These are phyloP conservation scores for Eupithecia inturbata DNA, from an alignment of 2,888 invertebrate genomes.

Conservation along the genomic window DNA sequence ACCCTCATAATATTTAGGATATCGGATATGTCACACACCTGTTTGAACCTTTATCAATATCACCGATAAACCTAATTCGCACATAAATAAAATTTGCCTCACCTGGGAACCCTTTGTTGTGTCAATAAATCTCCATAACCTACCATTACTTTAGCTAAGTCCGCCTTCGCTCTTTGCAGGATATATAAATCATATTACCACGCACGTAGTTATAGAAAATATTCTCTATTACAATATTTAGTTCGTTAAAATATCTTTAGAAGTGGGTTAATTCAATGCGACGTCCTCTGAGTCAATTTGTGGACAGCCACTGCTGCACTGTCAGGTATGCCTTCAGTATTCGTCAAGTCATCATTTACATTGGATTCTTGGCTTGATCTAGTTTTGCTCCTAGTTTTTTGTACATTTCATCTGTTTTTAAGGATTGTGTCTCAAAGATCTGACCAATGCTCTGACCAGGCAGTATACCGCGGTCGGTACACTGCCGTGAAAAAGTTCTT, in stretches of 20 bases:
- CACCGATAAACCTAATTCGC: constrained; percentile 5
- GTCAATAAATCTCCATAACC: constrained; percentile 31
- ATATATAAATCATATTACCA: constrained; percentile 31
- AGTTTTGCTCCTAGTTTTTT: neutral
- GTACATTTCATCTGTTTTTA: neutral
- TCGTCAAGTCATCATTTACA: constrained; percentile 1
- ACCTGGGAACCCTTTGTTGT: constrained; percentile 26
- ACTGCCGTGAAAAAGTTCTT: no score
- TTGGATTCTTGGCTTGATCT: neutral
- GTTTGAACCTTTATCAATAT: neutral
- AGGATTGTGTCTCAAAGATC: neutral
- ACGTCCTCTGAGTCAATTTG: constrained; percentile 24
- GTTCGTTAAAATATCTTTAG: constrained; percentile 30
- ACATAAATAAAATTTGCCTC: constrained; percentile 7
- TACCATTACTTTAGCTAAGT: constrained; percentile 30
- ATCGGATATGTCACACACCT: neutral
- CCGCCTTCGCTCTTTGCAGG: constrained; percentile 18
- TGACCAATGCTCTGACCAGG: neutral
- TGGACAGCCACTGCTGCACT: constrained; percentile 25
- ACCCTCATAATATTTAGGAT: neutral
- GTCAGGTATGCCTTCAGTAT: neutral
- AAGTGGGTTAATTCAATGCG: constrained; percentile 26
- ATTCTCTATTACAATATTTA: constrained; percentile 25
- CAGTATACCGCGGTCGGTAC: no score
- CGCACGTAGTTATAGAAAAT: constrained; percentile 19